Base-by-base conservation (phyloP, 2,797 vertebrate species). In the Xiphophorus birchmanni region DNA sequence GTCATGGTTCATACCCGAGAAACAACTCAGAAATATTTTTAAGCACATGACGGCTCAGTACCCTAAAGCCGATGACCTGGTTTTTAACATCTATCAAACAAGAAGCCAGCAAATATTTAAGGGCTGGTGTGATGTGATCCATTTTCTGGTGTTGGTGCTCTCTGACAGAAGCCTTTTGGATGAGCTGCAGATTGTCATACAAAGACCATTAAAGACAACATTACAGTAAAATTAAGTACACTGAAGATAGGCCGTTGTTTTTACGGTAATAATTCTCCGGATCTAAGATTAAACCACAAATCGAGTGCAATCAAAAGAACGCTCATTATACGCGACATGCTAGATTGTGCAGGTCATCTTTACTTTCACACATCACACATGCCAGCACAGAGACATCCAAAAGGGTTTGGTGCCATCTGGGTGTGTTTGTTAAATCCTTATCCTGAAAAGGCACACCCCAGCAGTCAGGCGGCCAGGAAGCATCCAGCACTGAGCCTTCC, bases 371-470 rank as follows among this genome's bases (percentile, higher is more conserved):
- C 71, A 80, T 86, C 82, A 78, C 11, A 58, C 40, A 56, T 47
- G 60, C 37, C 72, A 37, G 44, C 13, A 18, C 60, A 72, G 69
- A 73, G 58, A 72, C 45, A 23, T 45, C 65, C 73, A 63, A 76
- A 87, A 87, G 35, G 52, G 73, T 54, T 71, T 37, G 4, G 35
- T 50, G 42, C 77, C 81, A 15, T 1, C 79, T 76, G 29, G 77
- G 75, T 76, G 82, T 77, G 73, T 67, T 82, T 82, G 44, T 80
- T 86, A 89, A 92, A 87, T 84, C 84, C 85, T 92, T 91, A 92
- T 94, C 92, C 92, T 90, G 87, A 91, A 91, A 91, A 86, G 54
- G 63, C 90, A 84, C 75, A 10, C 67, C 48, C 86, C 67, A 80
- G 74, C 44, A 82, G 73, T 82, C 83, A 73, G 78, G 81, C 84